phyloP scores from a whole-genome alignment of 2,888 invertebrate genomes.

The Caenorhabditis sinica region DNA sequence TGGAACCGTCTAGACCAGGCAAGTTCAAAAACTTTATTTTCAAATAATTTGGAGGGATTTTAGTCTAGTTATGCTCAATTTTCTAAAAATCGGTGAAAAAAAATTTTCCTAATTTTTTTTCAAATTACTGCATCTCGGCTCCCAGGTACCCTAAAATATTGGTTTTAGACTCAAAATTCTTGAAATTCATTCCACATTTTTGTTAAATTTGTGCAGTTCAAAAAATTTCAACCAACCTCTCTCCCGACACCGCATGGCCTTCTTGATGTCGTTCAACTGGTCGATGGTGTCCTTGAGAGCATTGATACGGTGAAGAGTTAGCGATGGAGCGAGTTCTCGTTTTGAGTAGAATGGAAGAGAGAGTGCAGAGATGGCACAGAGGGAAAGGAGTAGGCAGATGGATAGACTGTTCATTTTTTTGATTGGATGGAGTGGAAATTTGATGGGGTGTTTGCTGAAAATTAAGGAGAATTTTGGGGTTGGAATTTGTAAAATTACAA shows the following conservation, averaged over 20 bases:
- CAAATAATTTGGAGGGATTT: too few species aligned
- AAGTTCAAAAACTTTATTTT: too few species aligned
- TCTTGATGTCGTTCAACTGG: conserved; percentile 59
- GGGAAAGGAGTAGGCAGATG: conserved; percentile 27
- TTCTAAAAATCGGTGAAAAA: too few species aligned
- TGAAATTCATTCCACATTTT: background rate
- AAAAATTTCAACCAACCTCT: conserved; percentile 42
- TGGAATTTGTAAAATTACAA: background rate
- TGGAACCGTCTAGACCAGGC: too few species aligned
- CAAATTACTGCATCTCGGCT: background rate
- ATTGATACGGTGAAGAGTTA: conserved; percentile 61
- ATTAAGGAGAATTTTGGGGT: background rate
- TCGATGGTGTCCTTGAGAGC: conserved; percentile 63
- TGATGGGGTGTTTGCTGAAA: background rate
- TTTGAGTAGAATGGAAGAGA: conserved; percentile 63
- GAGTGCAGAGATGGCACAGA: conserved; percentile 28
- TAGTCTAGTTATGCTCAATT: too few species aligned
- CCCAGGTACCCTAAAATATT: background rate
- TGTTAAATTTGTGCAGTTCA: too few species aligned
- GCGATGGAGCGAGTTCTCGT: conserved; percentile 63
- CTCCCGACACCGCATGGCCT: conserved; percentile 60
- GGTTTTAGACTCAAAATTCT: background rate
- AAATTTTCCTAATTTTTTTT: too few species aligned
- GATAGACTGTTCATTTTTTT: conserved; percentile 32
- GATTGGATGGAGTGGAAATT: background rate